Conservation (phyloP, 1,140 invertebrate genomes). For the Drosophila leontia region DNA sequence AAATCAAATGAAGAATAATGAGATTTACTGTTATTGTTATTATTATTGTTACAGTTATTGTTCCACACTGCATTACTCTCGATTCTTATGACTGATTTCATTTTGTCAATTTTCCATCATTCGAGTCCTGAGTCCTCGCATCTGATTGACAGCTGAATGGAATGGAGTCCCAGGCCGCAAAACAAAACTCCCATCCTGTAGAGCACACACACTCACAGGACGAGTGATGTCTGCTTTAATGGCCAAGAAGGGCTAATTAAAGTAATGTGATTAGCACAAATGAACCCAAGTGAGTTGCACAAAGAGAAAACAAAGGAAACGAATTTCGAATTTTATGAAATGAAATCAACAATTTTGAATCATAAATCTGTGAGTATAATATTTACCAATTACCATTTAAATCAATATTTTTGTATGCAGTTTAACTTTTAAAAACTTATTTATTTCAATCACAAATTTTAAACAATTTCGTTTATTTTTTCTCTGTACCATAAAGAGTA, state of each 20-base stretch:
- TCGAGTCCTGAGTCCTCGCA: constrained; percentile 24
- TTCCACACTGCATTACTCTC: constrained; percentile 31
- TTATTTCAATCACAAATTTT: background rate
- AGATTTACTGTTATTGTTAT: constrained; percentile 69
- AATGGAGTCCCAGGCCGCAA: constrained; percentile 28
- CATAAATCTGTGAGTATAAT: background rate
- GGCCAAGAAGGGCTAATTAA: constrained; percentile 43
- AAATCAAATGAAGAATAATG: constrained; percentile 79
- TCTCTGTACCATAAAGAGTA: constrained; percentile 5
- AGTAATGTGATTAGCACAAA: constrained; percentile 59
- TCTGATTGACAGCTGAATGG: constrained; percentile 50
- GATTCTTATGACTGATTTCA: constrained; percentile 60
- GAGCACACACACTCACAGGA: background rate
- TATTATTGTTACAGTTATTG: constrained; percentile 12
- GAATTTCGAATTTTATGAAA: background rate
- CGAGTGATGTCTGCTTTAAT: constrained; percentile 13
- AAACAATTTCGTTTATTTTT: background rate
- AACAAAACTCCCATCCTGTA: constrained; percentile 2
- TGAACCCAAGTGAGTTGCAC: constrained; percentile 26
- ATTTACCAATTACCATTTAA: background rate
- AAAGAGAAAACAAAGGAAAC: background rate
- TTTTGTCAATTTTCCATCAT: constrained; percentile 55
- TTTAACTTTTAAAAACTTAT: background rate
- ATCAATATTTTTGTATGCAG: too few species aligned
- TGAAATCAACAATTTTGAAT: background rate